Conservation (phyloP, 2,113 vertebrate genomes). For the Cyphomyrus discorhynchus region DNA sequence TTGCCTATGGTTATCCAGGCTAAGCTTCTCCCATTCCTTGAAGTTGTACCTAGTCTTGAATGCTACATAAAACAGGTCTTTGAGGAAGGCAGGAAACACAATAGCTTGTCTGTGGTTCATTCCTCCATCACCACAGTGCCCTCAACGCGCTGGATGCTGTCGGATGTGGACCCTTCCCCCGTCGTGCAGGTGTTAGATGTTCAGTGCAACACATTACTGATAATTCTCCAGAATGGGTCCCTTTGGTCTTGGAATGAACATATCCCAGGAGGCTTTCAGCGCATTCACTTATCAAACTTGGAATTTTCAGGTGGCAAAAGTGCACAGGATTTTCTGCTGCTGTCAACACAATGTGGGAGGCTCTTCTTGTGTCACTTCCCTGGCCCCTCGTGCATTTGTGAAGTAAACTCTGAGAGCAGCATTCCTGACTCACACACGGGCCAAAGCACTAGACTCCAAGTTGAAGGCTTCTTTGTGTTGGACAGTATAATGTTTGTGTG, state of each 20-base stretch:
- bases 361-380: conserved; percentile 51
- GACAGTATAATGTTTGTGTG: conserved; percentile 47
- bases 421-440: not conserved
- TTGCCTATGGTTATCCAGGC: conserved; percentile 51
- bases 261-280: conserved; percentile 31
- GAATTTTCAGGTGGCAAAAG: conserved; percentile 47
- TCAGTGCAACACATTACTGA: conserved; percentile 39
- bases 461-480: conserved; percentile 41
- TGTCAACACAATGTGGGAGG: conserved; percentile 47
- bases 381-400: conserved; percentile 35
- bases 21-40: conserved; percentile 51
- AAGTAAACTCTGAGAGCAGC: conserved; percentile 37
- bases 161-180: not conserved
- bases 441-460: not conserved
- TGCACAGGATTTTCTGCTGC: conserved; percentile 44
- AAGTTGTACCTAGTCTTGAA: conserved; percentile 48
- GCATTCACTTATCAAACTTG: conserved; percentile 36
- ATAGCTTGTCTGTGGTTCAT: conserved; percentile 39
- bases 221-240: conserved; percentile 46
- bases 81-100: conserved; percentile 32
- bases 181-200: conserved; percentile 42
- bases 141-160: conserved; percentile 27
- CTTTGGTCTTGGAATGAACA: conserved; percentile 53
- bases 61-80: conserved; percentile 40
- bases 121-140: conserved; percentile 48